Evolutionary conservation across 2,888 invertebrate species (phyloP), one percentile per base, ranked within the genome.

Genomic region (Romanomermis culicivorax): DNA sequence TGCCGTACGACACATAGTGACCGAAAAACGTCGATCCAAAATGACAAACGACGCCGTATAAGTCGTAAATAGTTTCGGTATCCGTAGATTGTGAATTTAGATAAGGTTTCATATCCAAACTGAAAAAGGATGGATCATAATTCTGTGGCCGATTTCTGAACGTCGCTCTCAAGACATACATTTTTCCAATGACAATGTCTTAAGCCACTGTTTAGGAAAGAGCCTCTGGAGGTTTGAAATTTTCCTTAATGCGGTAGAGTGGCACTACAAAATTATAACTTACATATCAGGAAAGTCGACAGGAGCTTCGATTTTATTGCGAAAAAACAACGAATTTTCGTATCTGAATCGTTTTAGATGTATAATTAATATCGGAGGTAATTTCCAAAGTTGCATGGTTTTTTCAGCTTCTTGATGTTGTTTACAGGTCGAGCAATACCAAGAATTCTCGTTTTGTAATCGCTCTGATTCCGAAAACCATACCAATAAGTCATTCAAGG

Each of bases 1-100:
- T n/a, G n/a, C n/a, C 74, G 61, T 65, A 71, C 1, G 73, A 65
- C 4, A 75, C 72, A 64, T 75, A 76, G 61, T 76, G 76, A 17
- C 76, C 76, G 11, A 73, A 64, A 56, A 59, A 62, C 36, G 61
- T 59, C 52, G 58, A 61, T 26, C 73, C 52, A 70, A 63, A 50
- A 71, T 70, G 51, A 69, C 71, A 48, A 70, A 75, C 70, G 2
- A 75, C 74, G 11, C 71, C 75, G 58, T 71, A 74, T 56, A 75
- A 64, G 60, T 76, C 76, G 61, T 75, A 76, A 2, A 71, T 59
- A 56, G 58, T 57, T 36, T 55, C 61, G 1, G 55, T 45, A 7
- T 63, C 63, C 52, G 62, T 60, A 20, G 64, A 49, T 24, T 58
- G 62, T 29, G 65, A 65, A 48, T 66, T 61, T 55, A 61, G 65